Base-by-base conservation (phyloP, 2,113 vertebrate species). In the Taxidea taxus region DNA sequence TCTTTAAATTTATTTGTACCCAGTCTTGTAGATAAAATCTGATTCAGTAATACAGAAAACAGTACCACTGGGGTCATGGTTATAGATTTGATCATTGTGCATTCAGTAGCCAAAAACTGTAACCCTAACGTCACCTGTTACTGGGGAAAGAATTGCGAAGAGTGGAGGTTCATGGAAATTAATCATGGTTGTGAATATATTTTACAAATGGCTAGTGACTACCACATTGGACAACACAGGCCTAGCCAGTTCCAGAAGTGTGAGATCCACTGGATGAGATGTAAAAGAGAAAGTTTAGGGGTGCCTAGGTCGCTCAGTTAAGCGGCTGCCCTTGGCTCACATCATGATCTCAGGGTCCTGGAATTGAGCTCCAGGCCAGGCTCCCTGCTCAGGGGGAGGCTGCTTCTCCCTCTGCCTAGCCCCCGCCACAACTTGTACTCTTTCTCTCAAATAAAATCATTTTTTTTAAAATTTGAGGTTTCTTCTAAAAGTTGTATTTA, bases 11-110 rank as follows among this genome's bases (percentile, higher is more conserved):
- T 81, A 66, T 51, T 44, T 95, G 64, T 94, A 83, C 64, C 66
- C 68, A 90, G 47, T 86, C 68, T 93, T 91, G 31, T 87, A 87
- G 60, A 86, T 95, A 95, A 93, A 98, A 88, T 86, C 42, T 60
- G 58, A 90, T n/a, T 94, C 66, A 89, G 60, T 92, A 92, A 92
- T 42, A 88, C 56, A 91, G 62, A 95, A 96, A 95, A 95, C 89
- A 66, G 12, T 91, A 64, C 78, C 82, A 54, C 51, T 78, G n/a
- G 87, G 47, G 66, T 89, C 70, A 82, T 62, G 34, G 27, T 68
- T 93, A 95, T 64, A 96, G 15, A 93, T 91, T 93, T 70, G 54
- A 83, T 93, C 47, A 87, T 64, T 42, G 81, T 97, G 16, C 7
- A 93, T 80, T 96, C 51, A 87, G 29, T 88, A 96, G 58, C 51